Evolutionary conservation across 2,113 vertebrate genomes (phyloP).

Genomic region (Malurus alboscapulatus): DNA sequence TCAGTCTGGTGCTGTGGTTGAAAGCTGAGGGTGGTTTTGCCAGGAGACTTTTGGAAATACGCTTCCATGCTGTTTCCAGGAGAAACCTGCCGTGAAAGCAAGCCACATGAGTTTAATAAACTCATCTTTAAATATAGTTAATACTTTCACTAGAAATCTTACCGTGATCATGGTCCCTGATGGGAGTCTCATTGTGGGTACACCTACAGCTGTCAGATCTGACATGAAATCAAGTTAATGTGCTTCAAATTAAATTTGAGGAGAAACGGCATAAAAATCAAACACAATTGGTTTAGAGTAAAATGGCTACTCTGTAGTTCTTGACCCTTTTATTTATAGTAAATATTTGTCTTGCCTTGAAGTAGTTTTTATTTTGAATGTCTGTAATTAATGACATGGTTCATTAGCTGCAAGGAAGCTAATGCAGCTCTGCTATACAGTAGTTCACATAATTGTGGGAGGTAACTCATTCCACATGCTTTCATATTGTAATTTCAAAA

Average conservation of each 20-base stretch:
- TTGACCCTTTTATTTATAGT: constrained; percentile 70
- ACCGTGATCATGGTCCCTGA: background rate
- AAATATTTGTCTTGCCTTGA: constrained; percentile 66
- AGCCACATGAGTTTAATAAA: background rate
- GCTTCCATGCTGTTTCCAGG: background rate
- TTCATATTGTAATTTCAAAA: constrained; percentile 52
- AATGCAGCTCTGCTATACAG: constrained; percentile 53
- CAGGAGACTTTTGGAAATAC: background rate
- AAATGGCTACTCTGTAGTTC: constrained; percentile 64
- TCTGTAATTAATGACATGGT: constrained; percentile 80
- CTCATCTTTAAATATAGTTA: background rate
- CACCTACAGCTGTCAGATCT: constrained; percentile 31
- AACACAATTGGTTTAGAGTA: constrained; percentile 61
- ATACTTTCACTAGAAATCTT: background rate
- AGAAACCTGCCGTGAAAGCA: background rate
- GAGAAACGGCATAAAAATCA: constrained; percentile 35
- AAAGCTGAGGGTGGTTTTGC: background rate
- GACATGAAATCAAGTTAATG: constrained; percentile 58
- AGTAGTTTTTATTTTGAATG: constrained; percentile 72
- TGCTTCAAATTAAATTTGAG: constrained; percentile 60
- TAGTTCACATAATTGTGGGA: constrained; percentile 64
- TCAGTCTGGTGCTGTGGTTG: background rate
- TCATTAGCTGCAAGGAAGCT: constrained; percentile 69
- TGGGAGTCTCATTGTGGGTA: background rate
- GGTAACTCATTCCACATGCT: constrained; percentile 75